A percentile compares a stretch with the other conserved stretches of the same genome.
These are phyloP conservation scores for Tachystola acroxantha DNA, from an alignment of 2,888 invertebrate species.

Conservation along the genomic window DNA sequence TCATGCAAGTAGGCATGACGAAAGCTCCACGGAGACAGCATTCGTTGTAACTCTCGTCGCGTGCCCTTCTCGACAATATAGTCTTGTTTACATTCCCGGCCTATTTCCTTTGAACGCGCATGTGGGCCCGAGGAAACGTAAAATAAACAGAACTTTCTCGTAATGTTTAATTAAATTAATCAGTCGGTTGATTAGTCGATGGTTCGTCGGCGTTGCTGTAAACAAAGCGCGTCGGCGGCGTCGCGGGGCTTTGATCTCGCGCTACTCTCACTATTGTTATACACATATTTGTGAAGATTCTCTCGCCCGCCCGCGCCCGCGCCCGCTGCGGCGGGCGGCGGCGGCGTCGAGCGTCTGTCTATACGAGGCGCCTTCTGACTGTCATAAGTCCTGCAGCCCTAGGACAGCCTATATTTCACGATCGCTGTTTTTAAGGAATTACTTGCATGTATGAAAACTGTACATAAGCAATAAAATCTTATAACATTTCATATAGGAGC, in stretches of 20 bases:
- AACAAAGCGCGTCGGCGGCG: slow-evolving; percentile 50
- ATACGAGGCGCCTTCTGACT: background rate
- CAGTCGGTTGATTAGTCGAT: slow-evolving; percentile 77
- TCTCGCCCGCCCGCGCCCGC: too few relatives aligned
- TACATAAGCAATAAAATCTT: too few relatives aligned
- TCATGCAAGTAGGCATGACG: too few relatives aligned
- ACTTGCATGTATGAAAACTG: too few relatives aligned
- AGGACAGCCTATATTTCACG: too few relatives aligned
- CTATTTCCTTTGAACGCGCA: slow-evolving; percentile 74
- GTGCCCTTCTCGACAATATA: slow-evolving; percentile 43
- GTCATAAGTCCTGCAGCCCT: too few relatives aligned
- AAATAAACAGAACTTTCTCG: slow-evolving; percentile 77
- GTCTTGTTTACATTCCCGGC: slow-evolving; percentile 64
- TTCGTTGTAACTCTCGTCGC: slow-evolving; percentile 9
- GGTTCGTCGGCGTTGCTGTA: slow-evolving; percentile 66
- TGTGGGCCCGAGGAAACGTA: slow-evolving; percentile 76
- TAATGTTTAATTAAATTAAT: slow-evolving; percentile 79
- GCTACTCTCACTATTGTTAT: slow-evolving; percentile 57
- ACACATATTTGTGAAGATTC: slow-evolving; percentile 37
- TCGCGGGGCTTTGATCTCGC: slow-evolving; percentile 53
- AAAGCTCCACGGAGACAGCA: too few relatives aligned
- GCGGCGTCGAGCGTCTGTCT: slow-evolving; percentile 1
- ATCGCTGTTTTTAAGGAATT: too few relatives aligned
- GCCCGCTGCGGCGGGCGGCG: slow-evolving; percentile 16
- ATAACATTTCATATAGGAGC: too few relatives aligned